phyloP scores from a whole-genome alignment of 2,113 vertebrate genomes.

The Microtus pennsylvanicus region DNA sequence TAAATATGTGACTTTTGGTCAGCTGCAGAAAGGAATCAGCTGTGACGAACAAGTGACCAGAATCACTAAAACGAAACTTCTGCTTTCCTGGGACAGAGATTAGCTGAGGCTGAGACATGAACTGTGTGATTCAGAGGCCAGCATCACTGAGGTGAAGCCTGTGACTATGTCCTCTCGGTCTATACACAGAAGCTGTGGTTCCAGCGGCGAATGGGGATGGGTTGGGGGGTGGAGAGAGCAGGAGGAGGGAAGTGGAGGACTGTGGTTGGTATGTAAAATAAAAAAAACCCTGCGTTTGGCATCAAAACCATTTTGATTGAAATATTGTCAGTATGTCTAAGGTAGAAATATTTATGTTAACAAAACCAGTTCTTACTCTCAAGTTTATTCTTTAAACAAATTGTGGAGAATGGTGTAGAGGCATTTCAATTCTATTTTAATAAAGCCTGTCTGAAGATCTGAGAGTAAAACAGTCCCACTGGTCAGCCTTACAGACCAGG shows the following conservation, averaged over 20 bases:
- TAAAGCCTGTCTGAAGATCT: too few relatives aligned
- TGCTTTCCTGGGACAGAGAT: neutral
- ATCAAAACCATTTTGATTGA: conserved; percentile 46
- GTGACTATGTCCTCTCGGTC: neutral
- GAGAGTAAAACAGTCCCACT: too few relatives aligned
- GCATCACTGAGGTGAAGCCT: neutral
- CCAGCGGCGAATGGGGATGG: too few relatives aligned
- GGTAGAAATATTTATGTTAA: conserved; percentile 57
- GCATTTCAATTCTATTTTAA: too few relatives aligned
- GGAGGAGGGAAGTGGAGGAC: too few relatives aligned
- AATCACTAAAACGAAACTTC: neutral
- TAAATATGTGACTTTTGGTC: neutral
- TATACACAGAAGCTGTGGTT: neutral
- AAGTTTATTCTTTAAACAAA: conserved; percentile 67
- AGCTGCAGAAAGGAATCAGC: neutral
- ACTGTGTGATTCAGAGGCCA: neutral
- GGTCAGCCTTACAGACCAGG: too few relatives aligned
- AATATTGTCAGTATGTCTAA: conserved; percentile 40
- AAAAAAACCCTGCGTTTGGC: conserved; percentile 63
- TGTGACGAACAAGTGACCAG: neutral
- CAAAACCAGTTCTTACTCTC: conserved; percentile 70
- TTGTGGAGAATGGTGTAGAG: neutral
- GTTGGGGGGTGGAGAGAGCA: too few relatives aligned
- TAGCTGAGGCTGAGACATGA: neutral
- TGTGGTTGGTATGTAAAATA: neutral